Evolutionary conservation across 2,797 vertebrate genomes (phyloP).

Genomic region (Acridotheres tristis): DNA sequence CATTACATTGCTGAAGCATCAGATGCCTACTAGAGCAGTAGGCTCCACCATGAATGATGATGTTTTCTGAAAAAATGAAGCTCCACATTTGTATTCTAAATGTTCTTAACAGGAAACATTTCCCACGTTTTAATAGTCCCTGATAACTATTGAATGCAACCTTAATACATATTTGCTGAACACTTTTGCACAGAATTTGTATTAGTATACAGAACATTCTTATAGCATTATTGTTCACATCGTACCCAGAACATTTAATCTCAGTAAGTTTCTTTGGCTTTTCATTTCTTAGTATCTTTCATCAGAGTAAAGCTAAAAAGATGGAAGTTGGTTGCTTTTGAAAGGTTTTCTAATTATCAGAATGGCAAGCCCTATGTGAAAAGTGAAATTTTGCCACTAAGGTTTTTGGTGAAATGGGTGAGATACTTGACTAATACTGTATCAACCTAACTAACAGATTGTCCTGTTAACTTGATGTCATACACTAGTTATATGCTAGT

Average conservation of each 20-base stretch:
- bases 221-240: background rate
- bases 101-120: background rate
- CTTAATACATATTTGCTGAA: background rate
- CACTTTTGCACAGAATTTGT: background rate
- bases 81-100: background rate
- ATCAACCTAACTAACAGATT: background rate
- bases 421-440: background rate
- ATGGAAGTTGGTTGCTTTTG: background rate
- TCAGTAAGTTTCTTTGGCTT: background rate
- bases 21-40: background rate
- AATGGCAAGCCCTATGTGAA: background rate
- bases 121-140: background rate
- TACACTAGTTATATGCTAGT: background rate
- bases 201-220: background rate
- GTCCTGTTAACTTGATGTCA: background rate
- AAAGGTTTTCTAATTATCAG: background rate
- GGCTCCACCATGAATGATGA: background rate
- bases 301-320: background rate
- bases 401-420: background rate
- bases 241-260: background rate
- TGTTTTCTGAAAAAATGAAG: background rate
- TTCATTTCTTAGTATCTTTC: background rate
- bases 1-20: background rate
- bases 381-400: background rate
- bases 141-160: background rate